These are phyloP conservation scores for Ctenoplectra terminalis DNA, from an alignment of 1,140 invertebrate species.

Conservation along the genomic window DNA sequence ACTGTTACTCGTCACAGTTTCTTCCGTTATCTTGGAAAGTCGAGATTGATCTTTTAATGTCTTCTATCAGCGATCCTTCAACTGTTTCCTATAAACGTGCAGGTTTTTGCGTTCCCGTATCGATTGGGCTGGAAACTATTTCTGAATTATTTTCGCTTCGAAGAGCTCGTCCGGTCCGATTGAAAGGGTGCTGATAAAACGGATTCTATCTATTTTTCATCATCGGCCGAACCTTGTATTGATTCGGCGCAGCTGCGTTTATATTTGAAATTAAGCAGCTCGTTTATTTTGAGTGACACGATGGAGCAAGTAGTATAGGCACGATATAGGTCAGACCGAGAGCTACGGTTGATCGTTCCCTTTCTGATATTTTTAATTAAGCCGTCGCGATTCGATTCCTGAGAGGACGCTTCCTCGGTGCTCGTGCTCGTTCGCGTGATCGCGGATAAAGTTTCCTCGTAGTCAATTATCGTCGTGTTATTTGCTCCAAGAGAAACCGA, in stretches of 20 bases:
- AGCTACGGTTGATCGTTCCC: background rate
- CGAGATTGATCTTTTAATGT: background rate
- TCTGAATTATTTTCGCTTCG: background rate
- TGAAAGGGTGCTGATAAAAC: background rate
- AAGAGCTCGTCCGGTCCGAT: background rate
- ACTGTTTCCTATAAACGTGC: background rate
- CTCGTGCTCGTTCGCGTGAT: background rate
- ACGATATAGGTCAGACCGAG: conserved; percentile 44
- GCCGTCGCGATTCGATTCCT: background rate
- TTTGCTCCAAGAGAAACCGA: background rate
- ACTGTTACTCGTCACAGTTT: too few relatives aligned
- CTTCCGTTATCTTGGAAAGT: background rate
- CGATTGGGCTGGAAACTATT: background rate
- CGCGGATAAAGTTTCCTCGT: background rate
- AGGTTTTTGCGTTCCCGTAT: background rate
- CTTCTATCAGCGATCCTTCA: too few relatives aligned
- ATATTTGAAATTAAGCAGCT: conserved; percentile 33
- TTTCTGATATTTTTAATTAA: conserved; percentile 40
- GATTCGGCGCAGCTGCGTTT: conserved; percentile 9
- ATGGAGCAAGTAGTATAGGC: conserved; percentile 17
- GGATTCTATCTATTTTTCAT: conserved; percentile 20
- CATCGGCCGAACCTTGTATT: background rate
- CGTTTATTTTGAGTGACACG: conserved; percentile 26
- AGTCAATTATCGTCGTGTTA: background rate
- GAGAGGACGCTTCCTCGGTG: background rate